These are phyloP conservation scores for Cephus pulcher DNA, from an alignment of 2,888 invertebrate genomes.

Conservation along the genomic window DNA sequence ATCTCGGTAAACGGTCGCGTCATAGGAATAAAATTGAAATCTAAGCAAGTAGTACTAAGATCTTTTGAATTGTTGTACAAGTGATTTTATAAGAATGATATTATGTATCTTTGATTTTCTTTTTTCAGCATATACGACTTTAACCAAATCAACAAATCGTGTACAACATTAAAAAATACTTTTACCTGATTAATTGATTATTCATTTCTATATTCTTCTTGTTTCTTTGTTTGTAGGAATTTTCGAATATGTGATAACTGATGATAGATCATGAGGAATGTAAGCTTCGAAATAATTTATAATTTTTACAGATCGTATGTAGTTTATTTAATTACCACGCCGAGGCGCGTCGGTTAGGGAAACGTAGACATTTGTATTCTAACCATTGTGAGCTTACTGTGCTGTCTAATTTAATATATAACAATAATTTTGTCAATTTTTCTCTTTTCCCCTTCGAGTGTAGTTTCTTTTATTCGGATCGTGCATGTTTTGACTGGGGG, in stretches of 20 bases:
- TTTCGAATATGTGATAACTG: background rate
- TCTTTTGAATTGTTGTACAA: background rate
- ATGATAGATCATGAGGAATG: background rate
- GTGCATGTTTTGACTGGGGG: background rate
- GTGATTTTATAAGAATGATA: background rate
- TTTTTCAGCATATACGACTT: background rate
- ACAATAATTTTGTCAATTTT: background rate
- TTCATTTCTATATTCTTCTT: background rate
- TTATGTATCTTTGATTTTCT: background rate
- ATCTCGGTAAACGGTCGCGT: background rate
- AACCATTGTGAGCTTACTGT: background rate
- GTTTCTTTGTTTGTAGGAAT: background rate
- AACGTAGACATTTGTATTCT: background rate
- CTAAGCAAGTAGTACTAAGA: background rate
- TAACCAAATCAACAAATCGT: background rate
- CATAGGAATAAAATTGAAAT: background rate
- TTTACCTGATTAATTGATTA: background rate
- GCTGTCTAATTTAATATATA: background rate
- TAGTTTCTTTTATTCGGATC: background rate
- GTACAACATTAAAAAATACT: background rate
- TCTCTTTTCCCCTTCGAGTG: background rate
- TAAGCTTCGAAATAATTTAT: background rate
- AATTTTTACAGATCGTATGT: background rate
- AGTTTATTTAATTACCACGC: background rate
- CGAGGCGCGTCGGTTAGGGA: background rate